These are phyloP conservation scores for Malacosoma neustria DNA, from an alignment of 2,888 invertebrate species.

Conservation along the genomic window DNA sequence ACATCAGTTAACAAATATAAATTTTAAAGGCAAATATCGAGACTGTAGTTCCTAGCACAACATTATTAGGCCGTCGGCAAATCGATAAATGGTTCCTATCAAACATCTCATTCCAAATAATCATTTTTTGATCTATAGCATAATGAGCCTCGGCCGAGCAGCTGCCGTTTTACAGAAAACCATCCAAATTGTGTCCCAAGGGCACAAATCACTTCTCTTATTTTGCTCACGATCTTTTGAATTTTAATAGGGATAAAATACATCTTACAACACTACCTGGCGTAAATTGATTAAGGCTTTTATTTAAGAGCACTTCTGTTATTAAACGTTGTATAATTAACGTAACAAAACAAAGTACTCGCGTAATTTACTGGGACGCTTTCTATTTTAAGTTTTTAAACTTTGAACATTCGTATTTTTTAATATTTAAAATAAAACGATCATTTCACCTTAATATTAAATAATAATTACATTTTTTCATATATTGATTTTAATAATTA, in stretches of 20 bases:
- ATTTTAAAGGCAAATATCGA: too few species aligned
- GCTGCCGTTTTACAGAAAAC: constrained; percentile 57
- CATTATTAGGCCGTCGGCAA: constrained; percentile 32
- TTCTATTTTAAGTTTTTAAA: too few species aligned
- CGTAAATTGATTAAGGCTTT: constrained; percentile 34
- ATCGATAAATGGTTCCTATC: constrained; percentile 65
- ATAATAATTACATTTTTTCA: too few species aligned
- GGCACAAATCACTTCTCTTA: constrained; percentile 51
- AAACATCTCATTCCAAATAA: constrained; percentile 60
- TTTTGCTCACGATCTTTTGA: constrained; percentile 42
- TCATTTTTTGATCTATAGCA: constrained; percentile 45
- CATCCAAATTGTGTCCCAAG: constrained; percentile 53
- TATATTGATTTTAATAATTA: too few species aligned
- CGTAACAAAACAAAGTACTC: too few species aligned
- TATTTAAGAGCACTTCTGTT: constrained; percentile 41
- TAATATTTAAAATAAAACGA: too few species aligned
- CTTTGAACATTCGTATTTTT: too few species aligned
- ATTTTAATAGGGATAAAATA: constrained; percentile 45
- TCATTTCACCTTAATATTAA: too few species aligned
- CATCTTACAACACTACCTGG: constrained; percentile 25
- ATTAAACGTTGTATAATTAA: constrained; percentile 43
- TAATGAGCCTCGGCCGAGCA: constrained; percentile 44
- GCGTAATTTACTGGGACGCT: too few species aligned
- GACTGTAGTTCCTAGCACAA: background rate
- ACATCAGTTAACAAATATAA: too few species aligned